Evolutionary conservation across 1,140 invertebrate genomes (phyloP).

Genomic region (Leptestheria dahalacensis): DNA sequence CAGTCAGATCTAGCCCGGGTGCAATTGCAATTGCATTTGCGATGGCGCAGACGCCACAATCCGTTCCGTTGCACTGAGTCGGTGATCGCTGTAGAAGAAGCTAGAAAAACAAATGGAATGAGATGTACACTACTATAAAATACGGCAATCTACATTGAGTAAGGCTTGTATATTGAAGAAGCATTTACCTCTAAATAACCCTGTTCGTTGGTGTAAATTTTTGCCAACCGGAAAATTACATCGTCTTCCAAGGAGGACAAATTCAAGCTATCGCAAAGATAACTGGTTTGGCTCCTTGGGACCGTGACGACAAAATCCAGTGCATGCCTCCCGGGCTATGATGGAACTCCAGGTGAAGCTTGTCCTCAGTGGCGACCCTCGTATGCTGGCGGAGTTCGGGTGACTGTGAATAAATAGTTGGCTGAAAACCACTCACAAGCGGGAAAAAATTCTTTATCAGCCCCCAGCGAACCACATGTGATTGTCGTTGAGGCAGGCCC

Average conservation of each 20-base stretch:
- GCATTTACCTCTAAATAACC: not conserved
- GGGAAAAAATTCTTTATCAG: not conserved
- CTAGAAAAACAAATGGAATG: not conserved
- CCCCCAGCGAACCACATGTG: not conserved
- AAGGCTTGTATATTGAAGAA: not conserved
- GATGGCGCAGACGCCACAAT: not conserved
- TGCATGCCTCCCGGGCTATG: not conserved
- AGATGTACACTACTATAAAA: not conserved
- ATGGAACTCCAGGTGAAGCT: not conserved
- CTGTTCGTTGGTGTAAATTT: not conserved
- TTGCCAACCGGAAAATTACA: not conserved
- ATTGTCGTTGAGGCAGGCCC: not conserved
- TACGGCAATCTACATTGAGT: not conserved
- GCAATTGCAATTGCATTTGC: not conserved
- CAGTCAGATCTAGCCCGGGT: not conserved
- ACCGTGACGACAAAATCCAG: not conserved
- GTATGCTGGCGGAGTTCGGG: not conserved
- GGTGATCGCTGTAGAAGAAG: not conserved
- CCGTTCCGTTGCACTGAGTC: not conserved
- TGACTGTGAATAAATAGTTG: not conserved
- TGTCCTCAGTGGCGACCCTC: not conserved
- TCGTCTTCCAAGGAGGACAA: not conserved
- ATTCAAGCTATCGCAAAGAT: not conserved
- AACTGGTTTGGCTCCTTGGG: not conserved
- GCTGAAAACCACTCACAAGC: not conserved